Base-by-base conservation (phyloP, 2,113 vertebrate species). In the Xenotilapia leptura region DNA sequence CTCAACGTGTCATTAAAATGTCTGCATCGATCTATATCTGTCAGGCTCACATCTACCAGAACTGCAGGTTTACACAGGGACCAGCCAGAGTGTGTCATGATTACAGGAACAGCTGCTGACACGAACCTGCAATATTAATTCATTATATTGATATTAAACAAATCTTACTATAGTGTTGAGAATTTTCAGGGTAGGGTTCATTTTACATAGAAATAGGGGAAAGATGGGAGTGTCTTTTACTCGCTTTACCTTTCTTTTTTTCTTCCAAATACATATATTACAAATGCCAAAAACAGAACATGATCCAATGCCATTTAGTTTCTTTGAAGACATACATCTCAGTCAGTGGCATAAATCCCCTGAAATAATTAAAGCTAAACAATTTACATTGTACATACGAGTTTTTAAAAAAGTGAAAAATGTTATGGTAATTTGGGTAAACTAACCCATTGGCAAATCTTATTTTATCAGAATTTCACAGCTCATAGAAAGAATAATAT, bases 1-100 rank as follows among this genome's bases (percentile, higher is more conserved):
- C 42, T 83, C 82, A 83, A 89, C 65, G 84, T 89, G 91, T 80
- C 79, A 89, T 21, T 42, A 14, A 68, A 51, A 45, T n/a, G 70
- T 80, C 73, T 86, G 65, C 19, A 93, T 54, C 26, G 31, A 94
- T 93, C 92, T 83, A 90, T 92, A 89, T 86, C 19, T 80, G 84
- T 79, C 86, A 83, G 80, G 88, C 68, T 85, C 65, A 79, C 42
- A 49, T 83, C 33, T 58, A 51, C 65, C 84, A 83, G 49, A 86
- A 62, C 54, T 82, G 13, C 55, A 55, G 84, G 86, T 92, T 88
- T 83, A 55, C 82, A 84, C 83, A 62, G 9, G n/a, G 33, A 45
- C 55, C 65, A 53, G 19, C 56, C 15, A 31, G 45, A 77, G 45
- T 19, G 55, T 80, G 23, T 60, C 15, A 36, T 51, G 56, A 79